phyloP scores from a whole-genome alignment of 92 coral and sea anemone species.

The Siderastrea siderea region DNA sequence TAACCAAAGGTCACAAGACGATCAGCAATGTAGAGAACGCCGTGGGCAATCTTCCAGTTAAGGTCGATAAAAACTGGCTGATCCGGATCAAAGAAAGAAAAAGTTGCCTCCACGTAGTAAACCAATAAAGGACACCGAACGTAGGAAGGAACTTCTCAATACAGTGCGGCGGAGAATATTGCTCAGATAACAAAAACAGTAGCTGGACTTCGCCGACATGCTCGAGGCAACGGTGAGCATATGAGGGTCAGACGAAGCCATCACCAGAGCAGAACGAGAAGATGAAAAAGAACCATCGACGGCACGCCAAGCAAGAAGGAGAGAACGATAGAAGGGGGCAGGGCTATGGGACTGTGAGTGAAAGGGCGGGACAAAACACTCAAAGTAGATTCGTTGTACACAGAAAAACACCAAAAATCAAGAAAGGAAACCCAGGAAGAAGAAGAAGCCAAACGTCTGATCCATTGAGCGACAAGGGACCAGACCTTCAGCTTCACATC shows the following conservation, averaged over 20 bases:
- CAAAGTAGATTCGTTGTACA: not conserved
- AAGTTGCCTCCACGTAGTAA: slow-evolving; percentile 3
- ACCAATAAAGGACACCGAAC: slow-evolving; percentile 15
- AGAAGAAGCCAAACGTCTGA: not conserved
- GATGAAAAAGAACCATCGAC: not conserved
- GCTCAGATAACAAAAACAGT: not conserved
- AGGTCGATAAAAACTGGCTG: not conserved
- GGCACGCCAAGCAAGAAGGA: slow-evolving; percentile 17
- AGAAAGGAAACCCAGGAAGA: slow-evolving; percentile 17
- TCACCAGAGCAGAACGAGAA: not conserved
- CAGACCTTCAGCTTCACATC: not conserved
- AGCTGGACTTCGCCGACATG: not conserved
- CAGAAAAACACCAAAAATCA: not conserved
- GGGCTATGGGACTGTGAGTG: not conserved
- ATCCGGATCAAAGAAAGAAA: not conserved
- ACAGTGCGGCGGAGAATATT: slow-evolving; percentile 5
- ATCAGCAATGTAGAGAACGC: no score
- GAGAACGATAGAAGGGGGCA: not conserved
- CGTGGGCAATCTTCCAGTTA: slow-evolving; percentile 24
- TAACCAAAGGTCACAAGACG: slow-evolving; percentile 17
- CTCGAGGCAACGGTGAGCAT: not conserved
- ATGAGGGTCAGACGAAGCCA: not conserved
- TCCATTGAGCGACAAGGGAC: not conserved
- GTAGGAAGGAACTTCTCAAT: not conserved
- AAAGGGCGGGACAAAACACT: not conserved